phyloP scores from a whole-genome alignment of 2,888 invertebrate species.

The Acronicta leporina region DNA sequence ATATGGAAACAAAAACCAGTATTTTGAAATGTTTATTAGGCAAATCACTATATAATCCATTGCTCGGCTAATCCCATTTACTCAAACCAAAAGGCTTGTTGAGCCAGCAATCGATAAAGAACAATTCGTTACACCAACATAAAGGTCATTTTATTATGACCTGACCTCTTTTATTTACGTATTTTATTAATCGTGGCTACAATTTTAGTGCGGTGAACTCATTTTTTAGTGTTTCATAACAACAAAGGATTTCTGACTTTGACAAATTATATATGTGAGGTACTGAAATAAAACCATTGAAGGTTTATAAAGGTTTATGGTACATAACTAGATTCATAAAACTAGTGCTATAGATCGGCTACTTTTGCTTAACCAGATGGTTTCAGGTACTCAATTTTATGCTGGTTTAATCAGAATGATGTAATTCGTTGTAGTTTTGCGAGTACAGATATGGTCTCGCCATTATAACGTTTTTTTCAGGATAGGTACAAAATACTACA shows the following conservation, averaged over 20 bases:
- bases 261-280: slow-evolving; percentile 54
- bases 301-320: slow-evolving; percentile 13
- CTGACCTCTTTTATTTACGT: slow-evolving; percentile 50
- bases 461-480: too few species aligned
- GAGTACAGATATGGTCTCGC: too few species aligned
- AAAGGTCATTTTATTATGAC: slow-evolving; percentile 38
- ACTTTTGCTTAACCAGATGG: slow-evolving; percentile 28
- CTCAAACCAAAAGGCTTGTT: slow-evolving; percentile 2
- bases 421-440: too few species aligned
- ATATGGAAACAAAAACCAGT: background rate
- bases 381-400: too few species aligned
- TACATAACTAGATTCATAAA: background rate
- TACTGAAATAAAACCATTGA: slow-evolving; percentile 41
- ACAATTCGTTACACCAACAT: slow-evolving; percentile 25
- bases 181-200: slow-evolving; percentile 56
- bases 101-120: slow-evolving; percentile 29
- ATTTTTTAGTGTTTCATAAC: slow-evolving; percentile 49
- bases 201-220: slow-evolving; percentile 39
- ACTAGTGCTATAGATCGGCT: slow-evolving; percentile 6
- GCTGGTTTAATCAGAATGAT: too few species aligned
- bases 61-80: slow-evolving; percentile 11
- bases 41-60: slow-evolving; percentile 8
- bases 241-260: slow-evolving; percentile 53
- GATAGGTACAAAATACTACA: too few species aligned
- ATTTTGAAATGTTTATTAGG: background rate